Evolutionary conservation across 2,888 invertebrate genomes (phyloP), one percentile per base, ranked within the genome.

Genomic region (Scelioninae gen. 2): DNA sequence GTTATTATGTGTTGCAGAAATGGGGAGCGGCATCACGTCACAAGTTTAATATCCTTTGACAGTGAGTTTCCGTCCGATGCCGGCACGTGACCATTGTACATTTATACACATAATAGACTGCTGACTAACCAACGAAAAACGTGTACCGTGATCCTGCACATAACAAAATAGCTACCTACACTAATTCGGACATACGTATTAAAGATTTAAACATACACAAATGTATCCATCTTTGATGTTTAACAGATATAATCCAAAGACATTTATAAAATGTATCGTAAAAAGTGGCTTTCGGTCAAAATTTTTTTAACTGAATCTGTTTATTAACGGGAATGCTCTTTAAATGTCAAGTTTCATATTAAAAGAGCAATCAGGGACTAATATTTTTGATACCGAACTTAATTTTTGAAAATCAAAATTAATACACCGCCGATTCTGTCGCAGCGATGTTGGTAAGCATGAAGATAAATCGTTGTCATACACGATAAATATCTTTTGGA

Each of bases 1-100:
- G n/a, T 50, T 67, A 71, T 71, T 70, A 55, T 31, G 33, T 43
- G 55, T 43, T 61, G 41, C 48, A 67, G 60, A 64, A 70, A 68
- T 58, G 25, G 68, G 64, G 68, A 64, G 55, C 53, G 61, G 75
- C 72, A 79, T 81, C 79, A 78, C 81, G 76, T 79, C 77, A 75
- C 78, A 80, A 83, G 81, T 83, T 84, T 83, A 84, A 85, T 84
- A 85, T 84, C 83, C 81, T 83, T 81, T 80, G 79, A 80, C 76
- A 73, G 68, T 57, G 55, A 52, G 61, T 39, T 76, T 74, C 78
- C 77, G 75, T 65, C 63, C 46, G 50, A 69, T 77, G 71, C 52
- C 52, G 81, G 74, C 84, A 84, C 83, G 84, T 83, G 84, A 76
- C 82, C 78, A 75, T 77, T 78, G 64, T 76, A 78, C 77, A 64